Evolutionary conservation across 2,113 vertebrate genomes (phyloP).

Genomic region (Trogon surrucura): DNA sequence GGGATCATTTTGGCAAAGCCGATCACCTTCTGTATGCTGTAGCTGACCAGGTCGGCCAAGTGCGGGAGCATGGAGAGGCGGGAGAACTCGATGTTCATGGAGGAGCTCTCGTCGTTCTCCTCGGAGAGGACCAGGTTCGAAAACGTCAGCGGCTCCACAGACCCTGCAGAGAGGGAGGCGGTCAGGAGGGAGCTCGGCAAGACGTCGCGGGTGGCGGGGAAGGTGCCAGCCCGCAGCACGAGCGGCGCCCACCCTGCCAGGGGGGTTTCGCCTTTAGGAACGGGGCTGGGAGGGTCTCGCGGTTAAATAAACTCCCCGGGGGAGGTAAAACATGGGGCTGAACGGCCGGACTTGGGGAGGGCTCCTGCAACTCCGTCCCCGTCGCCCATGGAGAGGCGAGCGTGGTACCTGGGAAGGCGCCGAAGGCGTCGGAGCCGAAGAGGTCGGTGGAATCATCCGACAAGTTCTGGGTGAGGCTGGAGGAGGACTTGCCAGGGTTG

Average conservation of each 20-base stretch:
- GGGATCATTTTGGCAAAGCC: slow-evolving; percentile 99
- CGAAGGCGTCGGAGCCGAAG: slow-evolving; percentile 70
- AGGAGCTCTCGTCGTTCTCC: slow-evolving; percentile 71
- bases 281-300: neutral
- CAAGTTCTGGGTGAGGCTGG: slow-evolving; percentile 72
- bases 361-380: fast-evolving
- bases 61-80: slow-evolving; percentile 93
- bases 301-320: fast-evolving
- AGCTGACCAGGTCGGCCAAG: slow-evolving; percentile 94
- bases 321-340: too few relatives aligned
- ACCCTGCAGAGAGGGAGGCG: slow-evolving; percentile 63
- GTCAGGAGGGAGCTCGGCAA: neutral
- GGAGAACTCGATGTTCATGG: slow-evolving; percentile 63
- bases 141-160: slow-evolving; percentile 80
- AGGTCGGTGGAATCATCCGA: slow-evolving; percentile 82
- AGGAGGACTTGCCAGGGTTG: slow-evolving; percentile 69
- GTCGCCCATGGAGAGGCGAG: fast-evolving
- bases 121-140: slow-evolving; percentile 81
- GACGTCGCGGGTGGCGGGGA: neutral
- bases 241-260: neutral
- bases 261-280: neutral
- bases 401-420: slow-evolving; percentile 77
- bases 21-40: slow-evolving; percentile 98
- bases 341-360: fast-evolving
- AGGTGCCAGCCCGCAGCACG: fast-evolving